Base-by-base conservation (phyloP, 30 jellyfish, hydroid and myxozoan species). In the Aurelia aurita complex sp. Pacific region DNA sequence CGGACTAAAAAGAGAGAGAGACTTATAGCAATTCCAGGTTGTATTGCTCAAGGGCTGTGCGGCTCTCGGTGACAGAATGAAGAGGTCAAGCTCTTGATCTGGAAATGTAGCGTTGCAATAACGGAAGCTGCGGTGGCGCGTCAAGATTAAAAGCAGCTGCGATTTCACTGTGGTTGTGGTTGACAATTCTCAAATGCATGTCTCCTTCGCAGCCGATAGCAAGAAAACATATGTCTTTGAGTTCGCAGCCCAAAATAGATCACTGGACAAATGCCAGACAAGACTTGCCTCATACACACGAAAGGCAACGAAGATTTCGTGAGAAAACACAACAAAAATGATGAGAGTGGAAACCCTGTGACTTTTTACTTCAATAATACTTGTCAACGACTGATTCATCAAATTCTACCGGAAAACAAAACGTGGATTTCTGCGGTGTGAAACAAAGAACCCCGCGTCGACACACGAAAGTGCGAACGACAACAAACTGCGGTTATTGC, bases 361-460 rank as follows among this genome's bases (percentile, higher is more conserved):
- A 68, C 17, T 40, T 74, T 50, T 4, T 51, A 64, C 60, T 66
- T 46, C 59, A 68, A 84, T 52, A 84, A 84, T 84, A 84, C 93
- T 73, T 84, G 93, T 84, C 93, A 84, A 15, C 93, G 93, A 62
- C 76, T 84, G 87, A 84, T 84, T 73, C 87, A 84, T 84, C 93
- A 84, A 74, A 84, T 73, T 84, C 75, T 62, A 86, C 69, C 93
- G 93, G 93, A 84, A 84, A 76, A 77, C 93, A 84, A 84, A 77
- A 79, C 81, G 63, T 53, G 85, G 77, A 53, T 73, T 35, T 77
- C 86, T 64, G 87, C 79, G 93, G 93, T 43, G 87, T 66, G 34
- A 34, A 33, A 84, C 93, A 84, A 84, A 84, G 93, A 32, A 43
- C 75, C 82, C 93, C 91, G 91, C 76, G 83, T 33, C 91, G 85